A percentile compares a stretch with the other conserved stretches of the same genome.
Evolutionary conservation across 2,888 invertebrate species (phyloP).

Genomic region (Dryocosmus kuriphilus): DNA sequence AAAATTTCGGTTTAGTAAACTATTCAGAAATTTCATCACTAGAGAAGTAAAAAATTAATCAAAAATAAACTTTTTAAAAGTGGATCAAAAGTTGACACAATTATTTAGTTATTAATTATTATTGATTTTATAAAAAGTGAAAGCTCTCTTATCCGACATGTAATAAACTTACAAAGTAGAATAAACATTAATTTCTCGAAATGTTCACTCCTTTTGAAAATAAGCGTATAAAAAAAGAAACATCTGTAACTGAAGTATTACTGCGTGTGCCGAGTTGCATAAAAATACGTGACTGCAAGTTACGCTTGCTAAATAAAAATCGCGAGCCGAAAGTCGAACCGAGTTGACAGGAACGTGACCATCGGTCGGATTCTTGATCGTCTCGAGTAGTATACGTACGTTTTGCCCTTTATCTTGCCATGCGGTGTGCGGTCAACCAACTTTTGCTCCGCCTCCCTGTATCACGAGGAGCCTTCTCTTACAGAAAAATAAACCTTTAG

Average conservation of each 20-base stretch:
- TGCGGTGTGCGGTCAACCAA: constrained; percentile 69
- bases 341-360: constrained; percentile 67
- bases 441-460: constrained; percentile 58
- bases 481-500: constrained; percentile 64
- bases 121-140: too few relatives aligned
- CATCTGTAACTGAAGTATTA: constrained; percentile 29
- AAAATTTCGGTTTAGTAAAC: too few relatives aligned
- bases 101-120: too few relatives aligned
- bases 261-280: not conserved
- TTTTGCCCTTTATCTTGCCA: constrained; percentile 61
- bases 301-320: constrained; percentile 46
- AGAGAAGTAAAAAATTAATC: too few relatives aligned
- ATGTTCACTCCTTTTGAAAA: too few relatives aligned
- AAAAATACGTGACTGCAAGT: constrained; percentile 23
- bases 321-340: constrained; percentile 62
- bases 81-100: too few relatives aligned
- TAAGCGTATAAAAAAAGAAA: not conserved
- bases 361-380: constrained; percentile 69
- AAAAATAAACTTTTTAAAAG: too few relatives aligned
- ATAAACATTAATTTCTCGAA: not conserved
- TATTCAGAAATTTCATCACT: too few relatives aligned
- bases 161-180: not conserved
- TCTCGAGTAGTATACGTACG: constrained; percentile 56
- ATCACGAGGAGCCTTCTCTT: constrained; percentile 53
- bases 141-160: not conserved